A percentile compares a stretch with the other conserved stretches of the same genome.
Evolutionary conservation across 2,113 vertebrate genomes (phyloP).

Genomic region (Phasianus colchicus): DNA sequence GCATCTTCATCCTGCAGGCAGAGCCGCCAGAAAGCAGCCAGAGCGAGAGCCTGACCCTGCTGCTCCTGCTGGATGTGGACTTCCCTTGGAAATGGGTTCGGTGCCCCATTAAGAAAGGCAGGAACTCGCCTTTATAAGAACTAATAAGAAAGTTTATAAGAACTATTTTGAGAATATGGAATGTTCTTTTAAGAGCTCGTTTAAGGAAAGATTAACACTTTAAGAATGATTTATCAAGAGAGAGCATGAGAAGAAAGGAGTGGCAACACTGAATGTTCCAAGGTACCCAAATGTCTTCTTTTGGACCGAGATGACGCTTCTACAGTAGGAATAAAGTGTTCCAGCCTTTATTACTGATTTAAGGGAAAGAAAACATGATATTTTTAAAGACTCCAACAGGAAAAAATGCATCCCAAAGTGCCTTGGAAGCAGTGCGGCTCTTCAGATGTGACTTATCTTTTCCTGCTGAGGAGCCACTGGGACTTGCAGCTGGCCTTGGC

Average conservation of each 20-base stretch:
- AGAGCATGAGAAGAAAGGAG: background rate
- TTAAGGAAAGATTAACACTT: background rate
- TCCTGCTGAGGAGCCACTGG: conserved; percentile 11
- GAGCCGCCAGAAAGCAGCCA: conserved; percentile 11
- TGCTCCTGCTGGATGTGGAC: conserved; percentile 8
- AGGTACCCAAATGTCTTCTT: background rate
- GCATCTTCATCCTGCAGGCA: background rate
- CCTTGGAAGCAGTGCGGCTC: background rate
- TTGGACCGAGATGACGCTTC: background rate
- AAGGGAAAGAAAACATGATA: background rate
- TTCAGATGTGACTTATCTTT: conserved; percentile 65
- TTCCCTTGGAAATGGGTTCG: conserved; percentile 54
- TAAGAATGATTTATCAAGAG: background rate
- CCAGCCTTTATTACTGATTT: background rate
- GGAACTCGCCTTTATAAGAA: conserved; percentile 44
- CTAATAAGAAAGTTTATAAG: conserved; percentile 49
- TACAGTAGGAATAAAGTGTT: background rate
- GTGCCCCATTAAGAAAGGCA: conserved; percentile 39
- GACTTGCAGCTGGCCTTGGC: conserved; percentile 34
- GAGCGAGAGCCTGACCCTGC: background rate
- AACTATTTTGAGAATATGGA: conserved; percentile 21
- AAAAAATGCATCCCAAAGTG: background rate
- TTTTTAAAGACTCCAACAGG: background rate
- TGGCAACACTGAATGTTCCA: background rate
- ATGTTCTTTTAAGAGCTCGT: conserved; percentile 5